Percentiles rank a stretch among this genome's conserved stretches.
phyloP scores from a whole-genome alignment of 1,140 invertebrate species.

The Drosophila prosaltans region DNA sequence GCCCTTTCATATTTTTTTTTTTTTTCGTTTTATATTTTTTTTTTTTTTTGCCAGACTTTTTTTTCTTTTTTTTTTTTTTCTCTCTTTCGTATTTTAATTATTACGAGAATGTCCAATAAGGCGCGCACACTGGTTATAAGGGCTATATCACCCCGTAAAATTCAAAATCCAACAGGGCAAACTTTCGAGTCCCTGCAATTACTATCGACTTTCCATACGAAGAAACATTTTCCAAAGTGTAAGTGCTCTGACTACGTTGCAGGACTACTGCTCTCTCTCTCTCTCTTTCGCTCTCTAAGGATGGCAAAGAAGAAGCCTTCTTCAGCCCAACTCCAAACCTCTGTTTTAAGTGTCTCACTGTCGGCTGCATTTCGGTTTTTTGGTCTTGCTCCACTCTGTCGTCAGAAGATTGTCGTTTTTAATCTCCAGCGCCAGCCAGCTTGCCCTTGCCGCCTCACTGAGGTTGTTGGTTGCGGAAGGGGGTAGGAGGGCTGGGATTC shows the following conservation, averaged over 20 bases:
- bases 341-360: background rate
- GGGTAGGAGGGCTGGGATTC: background rate
- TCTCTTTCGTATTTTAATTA: slow-evolving; percentile 52
- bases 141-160: slow-evolving; percentile 24
- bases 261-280: too few species aligned
- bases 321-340: too few species aligned
- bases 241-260: background rate
- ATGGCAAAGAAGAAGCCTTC: too few species aligned
- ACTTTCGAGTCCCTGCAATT: slow-evolving; percentile 65
- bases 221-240: slow-evolving; percentile 21
- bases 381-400: slow-evolving; percentile 18
- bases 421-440: slow-evolving; percentile 48
- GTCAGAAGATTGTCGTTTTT: slow-evolving; percentile 75
- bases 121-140: slow-evolving; percentile 36
- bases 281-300: too few species aligned
- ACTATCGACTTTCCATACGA: slow-evolving; percentile 38
- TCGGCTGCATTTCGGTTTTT: slow-evolving; percentile 12
- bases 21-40: too few species aligned
- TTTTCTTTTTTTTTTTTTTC: slow-evolving; percentile 16
- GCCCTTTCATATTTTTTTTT: slow-evolving; percentile 4
- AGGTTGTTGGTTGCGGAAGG: slow-evolving; percentile 14
- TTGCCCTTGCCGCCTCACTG: slow-evolving; percentile 2
- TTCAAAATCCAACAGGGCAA: slow-evolving; percentile 42
- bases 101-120: slow-evolving; percentile 60
- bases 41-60: slow-evolving; percentile 19